These are phyloP conservation scores for Galeopterus variegatus DNA, from an alignment of 2,113 vertebrate genomes.

Conservation along the genomic window DNA sequence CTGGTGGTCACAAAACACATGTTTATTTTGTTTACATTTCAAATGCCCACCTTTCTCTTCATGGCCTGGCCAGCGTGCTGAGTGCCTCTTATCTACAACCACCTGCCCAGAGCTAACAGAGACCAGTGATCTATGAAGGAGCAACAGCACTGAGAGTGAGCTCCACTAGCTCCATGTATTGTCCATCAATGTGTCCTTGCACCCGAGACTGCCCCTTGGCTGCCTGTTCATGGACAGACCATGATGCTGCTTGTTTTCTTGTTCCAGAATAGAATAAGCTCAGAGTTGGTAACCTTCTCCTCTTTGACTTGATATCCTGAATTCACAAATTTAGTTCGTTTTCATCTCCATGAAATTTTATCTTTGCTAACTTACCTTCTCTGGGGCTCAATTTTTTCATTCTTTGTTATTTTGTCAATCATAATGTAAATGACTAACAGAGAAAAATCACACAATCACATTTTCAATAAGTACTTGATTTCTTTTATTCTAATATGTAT, in stretches of 20 bases:
- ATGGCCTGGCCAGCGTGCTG: background rate
- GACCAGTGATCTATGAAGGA: background rate
- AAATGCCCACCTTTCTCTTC: background rate
- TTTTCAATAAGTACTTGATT: background rate
- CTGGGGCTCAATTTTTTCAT: background rate
- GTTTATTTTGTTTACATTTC: background rate
- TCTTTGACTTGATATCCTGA: background rate
- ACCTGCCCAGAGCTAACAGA: no score
- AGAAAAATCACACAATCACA: background rate
- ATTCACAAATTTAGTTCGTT: background rate
- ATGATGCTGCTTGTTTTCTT: background rate
- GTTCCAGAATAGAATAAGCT: background rate
- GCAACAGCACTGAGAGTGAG: fast-evolving
- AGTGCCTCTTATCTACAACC: background rate
- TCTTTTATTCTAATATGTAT: slow-evolving; percentile 15
- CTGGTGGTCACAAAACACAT: background rate
- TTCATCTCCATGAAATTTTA: background rate
- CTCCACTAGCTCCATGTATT: fast-evolving
- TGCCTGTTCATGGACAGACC: background rate
- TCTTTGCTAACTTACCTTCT: background rate
- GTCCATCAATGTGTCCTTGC: background rate
- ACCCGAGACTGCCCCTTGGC: no score
- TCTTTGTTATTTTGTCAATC: slow-evolving; percentile 28
- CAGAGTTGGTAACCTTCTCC: background rate
- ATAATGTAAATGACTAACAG: background rate